These are phyloP conservation scores for Mesitornis unicolor DNA, from an alignment of 2,113 vertebrate genomes.

Conservation along the genomic window DNA sequence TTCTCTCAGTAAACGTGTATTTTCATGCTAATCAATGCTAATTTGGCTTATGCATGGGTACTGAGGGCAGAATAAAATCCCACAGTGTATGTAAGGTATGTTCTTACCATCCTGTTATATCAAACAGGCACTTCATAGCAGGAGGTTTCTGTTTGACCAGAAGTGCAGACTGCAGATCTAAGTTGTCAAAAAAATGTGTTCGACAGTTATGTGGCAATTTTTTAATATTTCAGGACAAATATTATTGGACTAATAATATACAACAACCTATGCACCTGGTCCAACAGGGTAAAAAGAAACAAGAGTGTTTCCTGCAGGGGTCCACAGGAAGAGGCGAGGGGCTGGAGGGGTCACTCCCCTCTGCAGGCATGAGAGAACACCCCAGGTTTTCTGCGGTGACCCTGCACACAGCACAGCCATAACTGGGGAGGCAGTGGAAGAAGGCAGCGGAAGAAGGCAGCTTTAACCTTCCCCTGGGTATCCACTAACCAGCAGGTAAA, in stretches of 20 bases:
- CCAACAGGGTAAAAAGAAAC: not conserved
- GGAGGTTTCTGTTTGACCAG: not conserved
- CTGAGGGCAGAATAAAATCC: slow-evolving; percentile 36
- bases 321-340: accelerated
- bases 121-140: not conserved
- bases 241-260: not conserved
- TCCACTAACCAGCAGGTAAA: not conserved
- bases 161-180: not conserved
- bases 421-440: not conserved
- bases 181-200: not conserved
- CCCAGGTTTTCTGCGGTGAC: not conserved
- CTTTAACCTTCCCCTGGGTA: not conserved
- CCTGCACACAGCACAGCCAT: not conserved
- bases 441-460: not conserved
- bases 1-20: not conserved
- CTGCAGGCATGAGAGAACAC: not conserved
- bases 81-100: not conserved
- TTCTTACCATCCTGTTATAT: not conserved
- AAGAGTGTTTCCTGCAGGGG: not conserved
- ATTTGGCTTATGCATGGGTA: not conserved
- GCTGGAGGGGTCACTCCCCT: not conserved
- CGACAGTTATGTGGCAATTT: not conserved
- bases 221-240: not conserved
- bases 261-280: slow-evolving; percentile 1
- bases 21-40: slow-evolving; percentile 61